A percentile compares a stretch with the other conserved stretches of the same genome.
Conservation (phyloP, 2,888 invertebrate genomes). For the Dasysyrphus tricinctus region DNA sequence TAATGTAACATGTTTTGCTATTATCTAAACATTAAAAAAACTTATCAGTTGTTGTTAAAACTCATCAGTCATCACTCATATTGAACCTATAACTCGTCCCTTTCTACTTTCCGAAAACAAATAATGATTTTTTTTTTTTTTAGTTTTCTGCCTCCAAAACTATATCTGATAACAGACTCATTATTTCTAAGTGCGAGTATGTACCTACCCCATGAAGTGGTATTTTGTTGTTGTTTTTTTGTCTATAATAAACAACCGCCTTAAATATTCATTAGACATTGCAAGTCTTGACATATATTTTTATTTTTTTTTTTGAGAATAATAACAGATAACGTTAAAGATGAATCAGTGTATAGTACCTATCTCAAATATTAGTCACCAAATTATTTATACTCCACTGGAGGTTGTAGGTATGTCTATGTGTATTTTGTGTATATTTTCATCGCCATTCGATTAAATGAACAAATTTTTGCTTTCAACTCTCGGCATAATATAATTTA, state of each 20-base stretch:
- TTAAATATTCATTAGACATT: neutral
- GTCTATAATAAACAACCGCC: neutral
- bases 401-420: neutral
- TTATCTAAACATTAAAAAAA: neutral
- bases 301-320: neutral
- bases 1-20: neutral
- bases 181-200: neutral
- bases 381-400: constrained; percentile 7
- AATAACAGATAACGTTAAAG: constrained; percentile 17
- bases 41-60: neutral
- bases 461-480: constrained; percentile 13
- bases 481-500: neutral
- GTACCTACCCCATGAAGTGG: too few species aligned
- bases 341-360: constrained; percentile 16
- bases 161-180: constrained; percentile 7
- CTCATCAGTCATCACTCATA: constrained; percentile 1
- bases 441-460: neutral
- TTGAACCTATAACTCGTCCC: neutral
- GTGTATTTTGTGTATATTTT: neutral
- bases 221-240: neutral
- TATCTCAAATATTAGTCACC: constrained; percentile 19
- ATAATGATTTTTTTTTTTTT: neutral
- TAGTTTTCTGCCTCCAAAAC: neutral
- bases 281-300: neutral
- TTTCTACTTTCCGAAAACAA: constrained; percentile 5